Conservation (phyloP, 2,113 vertebrate species). For the Myodes glareolus region DNA sequence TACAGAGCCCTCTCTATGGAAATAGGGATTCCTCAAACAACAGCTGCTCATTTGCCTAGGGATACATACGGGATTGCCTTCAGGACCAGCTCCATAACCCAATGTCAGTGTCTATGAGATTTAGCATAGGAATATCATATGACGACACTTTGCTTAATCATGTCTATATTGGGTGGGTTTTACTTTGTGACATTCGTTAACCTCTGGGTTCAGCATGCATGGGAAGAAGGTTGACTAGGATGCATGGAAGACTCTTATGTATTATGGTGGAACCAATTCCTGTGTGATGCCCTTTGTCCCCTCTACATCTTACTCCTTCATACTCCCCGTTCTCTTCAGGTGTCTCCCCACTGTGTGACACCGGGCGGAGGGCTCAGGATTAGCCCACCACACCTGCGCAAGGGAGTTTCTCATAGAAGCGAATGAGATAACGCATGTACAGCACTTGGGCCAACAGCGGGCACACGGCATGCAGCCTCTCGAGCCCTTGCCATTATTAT, state of each 20-base stretch:
- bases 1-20: neutral
- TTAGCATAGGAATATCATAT: neutral
- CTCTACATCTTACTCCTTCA: too few relatives aligned
- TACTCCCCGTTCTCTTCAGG: neutral
- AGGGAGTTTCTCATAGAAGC: neutral
- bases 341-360: neutral
- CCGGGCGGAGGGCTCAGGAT: neutral
- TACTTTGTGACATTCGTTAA: constrained; percentile 37
- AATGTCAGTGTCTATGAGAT: neutral
- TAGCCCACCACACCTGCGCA: neutral
- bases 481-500: neutral
- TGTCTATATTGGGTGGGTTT: neutral
- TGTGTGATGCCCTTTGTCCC: neutral
- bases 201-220: neutral
- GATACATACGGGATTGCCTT: neutral
- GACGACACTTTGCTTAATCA: neutral
- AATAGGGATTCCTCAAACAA: neutral
- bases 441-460: neutral
- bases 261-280: neutral
- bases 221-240: neutral
- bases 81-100: neutral
- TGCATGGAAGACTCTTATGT: neutral
- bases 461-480: neutral
- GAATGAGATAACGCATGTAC: neutral
- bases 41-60: neutral